Evolutionary conservation across 2,888 invertebrate species (phyloP).

Genomic region (Neocrepidodera transversa): DNA sequence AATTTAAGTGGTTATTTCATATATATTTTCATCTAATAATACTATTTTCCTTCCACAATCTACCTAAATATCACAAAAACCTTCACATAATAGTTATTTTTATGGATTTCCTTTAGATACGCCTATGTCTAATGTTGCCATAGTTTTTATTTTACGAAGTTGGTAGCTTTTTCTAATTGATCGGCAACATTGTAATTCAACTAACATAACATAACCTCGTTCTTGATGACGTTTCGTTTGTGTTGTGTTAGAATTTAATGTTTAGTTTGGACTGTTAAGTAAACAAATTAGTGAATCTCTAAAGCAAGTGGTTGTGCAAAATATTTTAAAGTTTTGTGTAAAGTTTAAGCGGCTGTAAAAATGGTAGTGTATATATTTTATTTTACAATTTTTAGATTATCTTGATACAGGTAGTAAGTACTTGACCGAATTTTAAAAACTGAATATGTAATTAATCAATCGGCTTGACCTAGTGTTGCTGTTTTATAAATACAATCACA

Average conservation of each 20-base stretch:
- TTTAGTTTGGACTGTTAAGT: conserved; percentile 4
- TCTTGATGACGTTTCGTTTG: conserved; percentile 9
- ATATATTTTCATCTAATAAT: too few species aligned
- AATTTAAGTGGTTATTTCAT: too few species aligned
- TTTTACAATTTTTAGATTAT: not conserved
- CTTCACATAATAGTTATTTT: too few species aligned
- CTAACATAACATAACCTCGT: conserved; percentile 14
- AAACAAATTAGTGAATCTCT: conserved; percentile 14
- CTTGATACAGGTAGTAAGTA: too few species aligned
- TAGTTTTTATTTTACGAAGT: too few species aligned
- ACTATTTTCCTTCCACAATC: too few species aligned
- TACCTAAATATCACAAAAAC: too few species aligned
- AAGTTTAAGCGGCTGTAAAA: not conserved
- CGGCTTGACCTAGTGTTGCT: too few species aligned
- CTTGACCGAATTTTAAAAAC: too few species aligned
- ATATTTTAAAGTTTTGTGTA: conserved; percentile 1
- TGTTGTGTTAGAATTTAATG: conserved; percentile 11
- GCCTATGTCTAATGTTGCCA: not conserved
- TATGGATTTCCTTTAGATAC: not conserved
- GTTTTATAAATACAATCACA: too few species aligned
- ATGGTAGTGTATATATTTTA: conserved; percentile 10
- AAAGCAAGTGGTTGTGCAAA: conserved; percentile 19
- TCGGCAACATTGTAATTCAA: not conserved
- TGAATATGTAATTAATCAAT: too few species aligned
- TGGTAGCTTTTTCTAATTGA: too few species aligned